A percentile compares a stretch with the other conserved stretches of the same genome.
phyloP scores from a whole-genome alignment of 2,888 invertebrate species.

The Gymnocheta viridis region DNA sequence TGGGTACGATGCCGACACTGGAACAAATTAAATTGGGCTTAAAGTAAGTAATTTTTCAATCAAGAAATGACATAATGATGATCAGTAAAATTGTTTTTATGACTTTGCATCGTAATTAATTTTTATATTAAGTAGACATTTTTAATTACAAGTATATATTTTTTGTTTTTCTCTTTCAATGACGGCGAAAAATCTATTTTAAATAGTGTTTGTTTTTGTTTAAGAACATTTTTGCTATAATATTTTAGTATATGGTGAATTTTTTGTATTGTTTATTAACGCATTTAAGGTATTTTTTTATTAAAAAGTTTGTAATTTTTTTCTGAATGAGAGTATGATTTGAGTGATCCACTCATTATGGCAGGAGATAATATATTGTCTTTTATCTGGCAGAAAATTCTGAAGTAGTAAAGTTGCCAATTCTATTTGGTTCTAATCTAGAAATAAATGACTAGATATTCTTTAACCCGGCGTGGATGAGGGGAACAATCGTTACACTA shows the following conservation, averaged over 20 bases:
- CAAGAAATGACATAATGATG: background rate
- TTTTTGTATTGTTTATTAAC: background rate
- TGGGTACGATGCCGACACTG: constrained; percentile 79
- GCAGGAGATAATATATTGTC: too few relatives aligned
- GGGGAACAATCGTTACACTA: too few relatives aligned
- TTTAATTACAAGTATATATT: background rate
- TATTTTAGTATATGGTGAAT: background rate
- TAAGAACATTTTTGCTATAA: constrained; percentile 11
- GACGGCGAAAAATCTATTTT: background rate
- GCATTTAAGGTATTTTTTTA: too few relatives aligned
- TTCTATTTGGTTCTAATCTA: too few relatives aligned
- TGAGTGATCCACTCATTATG: too few relatives aligned
- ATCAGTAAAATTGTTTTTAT: background rate
- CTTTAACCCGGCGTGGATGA: too few relatives aligned
- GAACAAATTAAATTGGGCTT: constrained; percentile 80
- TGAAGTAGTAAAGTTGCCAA: too few relatives aligned
- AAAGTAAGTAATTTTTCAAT: constrained; percentile 76
- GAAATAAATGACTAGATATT: too few relatives aligned
- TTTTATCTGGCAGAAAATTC: too few relatives aligned
- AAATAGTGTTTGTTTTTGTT: constrained; percentile 7
- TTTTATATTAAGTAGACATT: background rate
- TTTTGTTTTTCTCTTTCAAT: background rate
- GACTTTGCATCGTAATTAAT: background rate
- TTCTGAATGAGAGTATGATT: too few relatives aligned
- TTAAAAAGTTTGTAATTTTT: too few relatives aligned